These are phyloP conservation scores for Protobothrops mucrosquamatus DNA, from an alignment of 2,113 vertebrate genomes.

Conservation along the genomic window DNA sequence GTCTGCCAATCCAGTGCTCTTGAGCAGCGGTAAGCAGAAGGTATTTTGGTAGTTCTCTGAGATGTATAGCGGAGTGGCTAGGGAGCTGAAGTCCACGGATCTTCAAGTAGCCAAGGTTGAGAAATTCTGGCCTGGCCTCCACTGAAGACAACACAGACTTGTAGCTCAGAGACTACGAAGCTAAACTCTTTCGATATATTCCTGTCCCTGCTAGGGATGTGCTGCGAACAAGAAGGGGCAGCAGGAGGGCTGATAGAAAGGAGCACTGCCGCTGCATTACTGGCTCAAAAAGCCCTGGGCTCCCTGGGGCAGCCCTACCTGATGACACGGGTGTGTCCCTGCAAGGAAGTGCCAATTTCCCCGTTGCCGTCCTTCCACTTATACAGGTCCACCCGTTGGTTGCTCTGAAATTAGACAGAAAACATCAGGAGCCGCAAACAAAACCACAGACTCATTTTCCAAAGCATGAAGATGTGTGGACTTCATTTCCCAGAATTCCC, in stretches of 20 bases:
- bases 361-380: conserved; percentile 90
- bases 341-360: conserved; percentile 87
- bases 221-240: background rate
- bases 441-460: background rate
- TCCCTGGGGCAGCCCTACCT: conserved; percentile 73
- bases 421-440: background rate
- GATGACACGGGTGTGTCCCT: conserved; percentile 96
- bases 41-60: background rate
- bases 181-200: background rate
- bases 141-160: background rate
- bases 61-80: background rate
- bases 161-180: background rate
- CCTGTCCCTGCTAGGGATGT: background rate
- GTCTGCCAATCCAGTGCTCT: background rate
- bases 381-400: conserved; percentile 94
- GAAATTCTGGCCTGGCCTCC: background rate
- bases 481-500: background rate
- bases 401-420: conserved; percentile 77
- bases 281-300: background rate
- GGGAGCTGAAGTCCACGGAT: background rate
- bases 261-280: background rate
- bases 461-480: background rate
- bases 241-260: background rate
- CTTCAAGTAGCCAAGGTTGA: background rate
- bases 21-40: background rate